These are phyloP conservation scores for Arrhopalites spinosus DNA, from an alignment of 2,888 invertebrate species.

Conservation along the genomic window DNA sequence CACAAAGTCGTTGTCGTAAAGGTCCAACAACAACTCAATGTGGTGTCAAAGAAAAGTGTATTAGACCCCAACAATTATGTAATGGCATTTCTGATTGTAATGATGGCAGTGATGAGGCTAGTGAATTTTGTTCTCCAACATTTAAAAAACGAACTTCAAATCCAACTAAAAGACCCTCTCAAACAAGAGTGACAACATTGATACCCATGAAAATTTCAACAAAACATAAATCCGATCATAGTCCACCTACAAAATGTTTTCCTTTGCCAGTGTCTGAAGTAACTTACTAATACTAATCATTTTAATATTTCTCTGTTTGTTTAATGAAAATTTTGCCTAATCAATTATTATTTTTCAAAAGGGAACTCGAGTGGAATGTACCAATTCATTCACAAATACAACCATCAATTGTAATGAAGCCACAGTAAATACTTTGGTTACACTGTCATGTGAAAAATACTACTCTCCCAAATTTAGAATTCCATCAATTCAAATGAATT, in stretches of 20 bases:
- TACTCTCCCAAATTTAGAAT: slow-evolving; percentile 17
- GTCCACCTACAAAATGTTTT: not conserved
- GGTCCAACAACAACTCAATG: not conserved
- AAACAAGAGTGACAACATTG: not conserved
- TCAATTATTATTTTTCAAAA: not conserved
- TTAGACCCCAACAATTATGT: not conserved
- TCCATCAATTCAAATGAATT: slow-evolving; percentile 11
- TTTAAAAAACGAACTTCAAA: not conserved
- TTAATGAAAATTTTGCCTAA: not conserved
- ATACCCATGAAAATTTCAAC: not conserved
- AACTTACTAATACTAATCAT: not conserved
- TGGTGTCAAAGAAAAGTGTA: slow-evolving; percentile 4
- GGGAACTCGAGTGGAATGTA: not conserved
- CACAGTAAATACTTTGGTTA: not conserved
- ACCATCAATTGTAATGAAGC: slow-evolving; percentile 7
- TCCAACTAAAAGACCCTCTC: not conserved
- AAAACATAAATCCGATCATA: no score
- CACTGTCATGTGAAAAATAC: slow-evolving; percentile 11
- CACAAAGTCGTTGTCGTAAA: not conserved
- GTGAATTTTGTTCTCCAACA: not conserved
- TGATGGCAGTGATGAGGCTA: slow-evolving; percentile 21
- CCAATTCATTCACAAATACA: not conserved
- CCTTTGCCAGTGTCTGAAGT: not conserved
- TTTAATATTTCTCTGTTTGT: not conserved
- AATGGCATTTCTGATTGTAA: not conserved